Evolutionary conservation across 1,140 invertebrate species (phyloP).

Genomic region (Drosophila watanabei): DNA sequence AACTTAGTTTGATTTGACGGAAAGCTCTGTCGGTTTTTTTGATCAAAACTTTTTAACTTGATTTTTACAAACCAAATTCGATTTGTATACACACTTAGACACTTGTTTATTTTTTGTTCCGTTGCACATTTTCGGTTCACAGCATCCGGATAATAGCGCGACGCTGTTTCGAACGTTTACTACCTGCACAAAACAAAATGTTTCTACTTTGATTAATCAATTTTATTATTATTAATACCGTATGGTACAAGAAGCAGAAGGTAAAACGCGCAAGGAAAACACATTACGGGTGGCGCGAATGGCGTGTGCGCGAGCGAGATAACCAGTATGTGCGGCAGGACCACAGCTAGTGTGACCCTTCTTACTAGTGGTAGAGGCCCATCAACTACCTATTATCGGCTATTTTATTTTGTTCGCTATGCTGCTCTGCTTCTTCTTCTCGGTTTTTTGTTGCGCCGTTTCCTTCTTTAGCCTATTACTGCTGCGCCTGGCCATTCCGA

Average conservation of each 20-base stretch:
- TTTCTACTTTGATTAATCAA: conserved; percentile 78
- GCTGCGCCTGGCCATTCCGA: conserved; percentile 66
- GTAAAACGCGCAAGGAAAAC: conserved; percentile 61
- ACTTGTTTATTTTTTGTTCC: conserved; percentile 36
- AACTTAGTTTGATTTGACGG: conserved; percentile 39
- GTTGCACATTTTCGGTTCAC: conserved; percentile 56
- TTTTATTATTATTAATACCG: conserved; percentile 82
- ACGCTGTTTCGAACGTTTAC: conserved; percentile 56
- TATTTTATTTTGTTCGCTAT: conserved; percentile 78
- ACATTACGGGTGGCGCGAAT: conserved; percentile 24
- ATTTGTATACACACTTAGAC: conserved; percentile 55
- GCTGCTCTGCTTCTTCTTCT: conserved; percentile 62
- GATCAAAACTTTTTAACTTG: conserved; percentile 24
- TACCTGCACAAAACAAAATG: conserved; percentile 65
- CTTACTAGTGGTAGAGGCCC: conserved; percentile 39
- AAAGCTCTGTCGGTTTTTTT: conserved; percentile 32
- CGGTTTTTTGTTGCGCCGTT: conserved; percentile 57
- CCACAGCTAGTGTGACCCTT: conserved; percentile 63
- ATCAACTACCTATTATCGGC: conserved; percentile 75
- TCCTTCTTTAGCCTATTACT: conserved; percentile 71
- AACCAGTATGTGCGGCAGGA: conserved; percentile 7
- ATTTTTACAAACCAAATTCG: conserved; percentile 26
- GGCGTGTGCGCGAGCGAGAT: conserved; percentile 56
- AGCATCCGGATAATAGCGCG: conserved; percentile 34
- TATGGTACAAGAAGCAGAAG: conserved; percentile 73